Conservation (phyloP, 2,113 vertebrate species). For the Sprattus sprattus region DNA sequence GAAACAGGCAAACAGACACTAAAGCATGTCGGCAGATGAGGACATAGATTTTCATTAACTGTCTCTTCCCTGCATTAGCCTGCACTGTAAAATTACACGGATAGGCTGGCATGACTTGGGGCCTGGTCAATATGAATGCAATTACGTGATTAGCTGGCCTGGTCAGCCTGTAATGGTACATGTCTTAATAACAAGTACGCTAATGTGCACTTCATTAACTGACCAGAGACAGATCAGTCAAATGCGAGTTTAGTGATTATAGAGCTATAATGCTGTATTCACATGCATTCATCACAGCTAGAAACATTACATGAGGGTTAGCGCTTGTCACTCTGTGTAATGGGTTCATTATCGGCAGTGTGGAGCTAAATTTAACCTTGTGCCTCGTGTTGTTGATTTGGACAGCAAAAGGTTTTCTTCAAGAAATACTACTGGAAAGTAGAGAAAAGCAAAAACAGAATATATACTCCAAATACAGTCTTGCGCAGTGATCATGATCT, state of each 20-base stretch:
- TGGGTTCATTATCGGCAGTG: background rate
- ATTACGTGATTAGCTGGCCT: constrained; percentile 43
- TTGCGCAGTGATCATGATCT: background rate
- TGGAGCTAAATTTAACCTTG: background rate
- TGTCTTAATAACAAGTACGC: constrained; percentile 48
- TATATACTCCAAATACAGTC: background rate
- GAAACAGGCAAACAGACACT: constrained; percentile 48
- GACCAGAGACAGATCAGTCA: constrained; percentile 7
- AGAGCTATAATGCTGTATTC: background rate
- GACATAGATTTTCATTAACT: constrained; percentile 53
- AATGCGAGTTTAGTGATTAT: constrained; percentile 9
- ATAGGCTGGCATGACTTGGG: constrained; percentile 41
- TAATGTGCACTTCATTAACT: constrained; percentile 18
- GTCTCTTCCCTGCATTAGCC: constrained; percentile 38
- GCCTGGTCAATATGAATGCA: constrained; percentile 48
- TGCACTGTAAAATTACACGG: constrained; percentile 42
- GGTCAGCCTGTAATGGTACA: constrained; percentile 48
- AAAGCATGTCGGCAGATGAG: constrained; percentile 36
- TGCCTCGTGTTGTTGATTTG: background rate
- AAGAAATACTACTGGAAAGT: background rate
- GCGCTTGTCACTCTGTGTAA: background rate
- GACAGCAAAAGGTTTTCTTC: background rate
- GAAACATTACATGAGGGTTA: background rate
- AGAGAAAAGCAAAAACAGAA: background rate
- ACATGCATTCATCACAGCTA: constrained; percentile 9